Base-by-base conservation (phyloP, 2,797 vertebrate species). In the Pelobates cultripes region DNA sequence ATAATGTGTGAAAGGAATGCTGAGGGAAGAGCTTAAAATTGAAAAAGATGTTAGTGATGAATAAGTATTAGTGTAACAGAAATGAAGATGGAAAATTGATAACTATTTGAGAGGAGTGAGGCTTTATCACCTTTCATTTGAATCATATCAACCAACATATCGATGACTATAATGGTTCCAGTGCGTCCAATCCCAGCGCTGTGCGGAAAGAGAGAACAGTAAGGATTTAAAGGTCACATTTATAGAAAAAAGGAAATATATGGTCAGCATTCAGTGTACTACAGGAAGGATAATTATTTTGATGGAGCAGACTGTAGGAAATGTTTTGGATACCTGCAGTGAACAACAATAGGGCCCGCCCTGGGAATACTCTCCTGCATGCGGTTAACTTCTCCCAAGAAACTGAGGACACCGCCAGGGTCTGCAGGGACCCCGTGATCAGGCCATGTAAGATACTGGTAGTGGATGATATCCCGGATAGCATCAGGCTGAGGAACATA, bases 151-250 rank as follows among this genome's bases (percentile, higher is more conserved):
- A 98, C 85, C 80, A 99, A 95, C 96, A 99, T 99, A 88, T 99
- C 98, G 0, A 99, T 96, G 87, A 97, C 96, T 10, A 99, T 94
- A 82, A 99, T 96, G 43, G 98, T 99, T 47, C 98, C 98, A 0
- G 98, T 99, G 55, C 98, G 95, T 71, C 98, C 98, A 3, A 99
- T 99, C 78, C 98, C 98, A 80, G 98, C 97, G 40, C 98, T 99
- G 91, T 69, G 75, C 90, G 80, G 84, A 82, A 74, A 14, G 13
- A 47, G 43, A 64, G 9, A 42, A 64, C 2, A 41, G 6, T 51
- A 10, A 51, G 55, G 9, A 57, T 12, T 57, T 12, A 57, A 57
- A 14, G 5, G 57, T 60, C 57, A 60, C 15, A n/a, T 60, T 10
- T 13, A 60, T 60, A 4, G 2, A 60, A 60, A 60, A n/a, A n/a